phyloP scores from a whole-genome alignment of 2,797 vertebrate genomes.

The Chiloscyllium punctatum region DNA sequence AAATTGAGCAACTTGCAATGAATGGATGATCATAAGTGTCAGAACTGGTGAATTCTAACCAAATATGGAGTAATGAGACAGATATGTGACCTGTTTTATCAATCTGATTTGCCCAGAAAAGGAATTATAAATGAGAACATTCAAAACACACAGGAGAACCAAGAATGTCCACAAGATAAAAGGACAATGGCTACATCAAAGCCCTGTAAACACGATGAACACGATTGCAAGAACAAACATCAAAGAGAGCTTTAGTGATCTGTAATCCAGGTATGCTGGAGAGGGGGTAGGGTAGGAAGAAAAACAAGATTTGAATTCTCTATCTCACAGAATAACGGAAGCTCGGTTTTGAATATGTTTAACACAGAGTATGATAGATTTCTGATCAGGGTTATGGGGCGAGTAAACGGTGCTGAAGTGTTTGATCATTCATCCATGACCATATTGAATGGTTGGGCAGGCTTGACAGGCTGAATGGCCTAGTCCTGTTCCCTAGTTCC shows the following conservation, averaged over 20 bases:
- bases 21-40: not conserved
- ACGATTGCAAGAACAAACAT: not conserved
- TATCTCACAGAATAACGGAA: too few relatives aligned
- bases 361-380: too few relatives aligned
- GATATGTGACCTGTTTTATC: not conserved
- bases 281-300: not conserved
- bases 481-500: too few relatives aligned
- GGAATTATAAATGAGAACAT: not conserved
- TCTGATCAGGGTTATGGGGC: too few relatives aligned
- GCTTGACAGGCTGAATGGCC: too few relatives aligned
- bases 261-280: not conserved
- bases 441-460: too few relatives aligned
- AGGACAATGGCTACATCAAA: not conserved
- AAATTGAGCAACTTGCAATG: not conserved
- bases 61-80: conserved; percentile 1
- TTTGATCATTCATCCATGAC: too few relatives aligned
- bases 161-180: not conserved
- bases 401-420: too few relatives aligned
- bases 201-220: not conserved
- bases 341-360: too few relatives aligned
- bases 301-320: not conserved
- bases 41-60: not conserved
- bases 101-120: not conserved
- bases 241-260: not conserved
- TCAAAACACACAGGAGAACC: not conserved